Percentiles rank a stretch among this genome's conserved stretches.
phyloP scores from a whole-genome alignment of 2,113 vertebrate species.

The Artemisiospiza belli region DNA sequence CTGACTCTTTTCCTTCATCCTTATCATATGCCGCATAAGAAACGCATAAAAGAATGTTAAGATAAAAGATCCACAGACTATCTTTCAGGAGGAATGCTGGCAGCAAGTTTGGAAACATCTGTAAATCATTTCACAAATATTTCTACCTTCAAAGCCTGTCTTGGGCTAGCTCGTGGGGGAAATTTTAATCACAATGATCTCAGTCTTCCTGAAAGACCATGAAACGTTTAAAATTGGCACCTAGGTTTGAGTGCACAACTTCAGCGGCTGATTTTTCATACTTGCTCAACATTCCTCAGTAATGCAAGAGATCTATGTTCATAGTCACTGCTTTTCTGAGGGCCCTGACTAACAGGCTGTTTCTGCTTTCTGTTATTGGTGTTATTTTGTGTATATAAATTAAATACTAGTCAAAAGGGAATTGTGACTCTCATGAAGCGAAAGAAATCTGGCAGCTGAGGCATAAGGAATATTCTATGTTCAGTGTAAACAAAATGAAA shows the following conservation, averaged over 20 bases:
- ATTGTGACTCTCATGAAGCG: neutral
- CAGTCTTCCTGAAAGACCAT: neutral
- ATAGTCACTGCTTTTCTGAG: neutral
- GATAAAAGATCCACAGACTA: neutral
- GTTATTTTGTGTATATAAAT: neutral
- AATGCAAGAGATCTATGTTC: neutral
- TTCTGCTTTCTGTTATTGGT: neutral
- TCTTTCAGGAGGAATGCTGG: constrained; percentile 13
- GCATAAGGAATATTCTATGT: neutral
- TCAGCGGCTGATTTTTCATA: neutral
- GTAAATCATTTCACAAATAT: constrained; percentile 45
- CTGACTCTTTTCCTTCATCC: neutral
- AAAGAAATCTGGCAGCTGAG: neutral
- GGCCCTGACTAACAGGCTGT: neutral
- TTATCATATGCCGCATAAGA: neutral
- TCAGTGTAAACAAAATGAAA: neutral
- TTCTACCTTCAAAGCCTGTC: constrained; percentile 34
- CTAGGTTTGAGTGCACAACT: neutral
- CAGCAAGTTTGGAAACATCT: constrained; percentile 39
- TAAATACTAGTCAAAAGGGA: neutral
- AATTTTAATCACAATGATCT: constrained; percentile 5
- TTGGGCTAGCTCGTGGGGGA: neutral
- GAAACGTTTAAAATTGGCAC: neutral
- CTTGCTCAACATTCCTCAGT: neutral
- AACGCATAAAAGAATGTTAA: neutral